phyloP scores from a whole-genome alignment of 1,140 invertebrate genomes.

The Drosophila sproati region DNA sequence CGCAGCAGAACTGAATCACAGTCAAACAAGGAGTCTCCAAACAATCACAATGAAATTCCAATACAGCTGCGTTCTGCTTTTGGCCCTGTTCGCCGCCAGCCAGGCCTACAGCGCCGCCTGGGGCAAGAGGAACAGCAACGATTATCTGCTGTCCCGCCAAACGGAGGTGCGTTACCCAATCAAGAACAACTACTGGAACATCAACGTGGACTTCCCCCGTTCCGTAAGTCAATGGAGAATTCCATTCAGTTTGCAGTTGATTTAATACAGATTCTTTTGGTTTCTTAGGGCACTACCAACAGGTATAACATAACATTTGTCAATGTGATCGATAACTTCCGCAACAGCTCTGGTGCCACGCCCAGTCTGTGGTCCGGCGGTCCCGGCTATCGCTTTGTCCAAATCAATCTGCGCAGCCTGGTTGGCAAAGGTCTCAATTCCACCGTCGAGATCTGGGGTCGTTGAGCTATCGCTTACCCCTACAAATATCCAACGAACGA shows the following conservation, averaged over 20 bases:
- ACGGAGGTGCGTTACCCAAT: conserved; percentile 52
- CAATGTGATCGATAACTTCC: conserved; percentile 72
- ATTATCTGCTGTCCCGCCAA: conserved; percentile 60
- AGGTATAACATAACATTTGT: conserved; percentile 55
- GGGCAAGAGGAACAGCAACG: conserved; percentile 48
- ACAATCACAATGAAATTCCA: conserved; percentile 55
- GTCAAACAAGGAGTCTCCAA: conserved; percentile 29
- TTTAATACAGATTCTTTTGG: background rate
- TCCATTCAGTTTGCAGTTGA: background rate
- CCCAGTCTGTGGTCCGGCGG: conserved; percentile 65
- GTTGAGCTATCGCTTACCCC: conserved; percentile 10
- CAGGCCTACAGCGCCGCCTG: conserved; percentile 62
- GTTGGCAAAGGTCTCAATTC: conserved; percentile 64
- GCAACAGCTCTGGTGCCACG: conserved; percentile 65
- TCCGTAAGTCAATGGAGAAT: conserved; percentile 48
- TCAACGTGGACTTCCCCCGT: conserved; percentile 61
- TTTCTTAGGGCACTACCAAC: conserved; percentile 50
- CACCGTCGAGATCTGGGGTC: conserved; percentile 73
- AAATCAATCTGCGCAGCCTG: conserved; percentile 58
- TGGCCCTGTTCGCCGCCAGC: conserved; percentile 59
- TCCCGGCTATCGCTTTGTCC: conserved; percentile 43
- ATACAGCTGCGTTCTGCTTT: conserved; percentile 54
- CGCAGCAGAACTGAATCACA: conserved; percentile 3
- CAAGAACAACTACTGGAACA: conserved; percentile 65
- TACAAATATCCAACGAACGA: background rate